Evolutionary conservation across 2,888 invertebrate species (phyloP), one percentile per base, ranked within the genome.

Genomic region (Oscheius sp.): DNA sequence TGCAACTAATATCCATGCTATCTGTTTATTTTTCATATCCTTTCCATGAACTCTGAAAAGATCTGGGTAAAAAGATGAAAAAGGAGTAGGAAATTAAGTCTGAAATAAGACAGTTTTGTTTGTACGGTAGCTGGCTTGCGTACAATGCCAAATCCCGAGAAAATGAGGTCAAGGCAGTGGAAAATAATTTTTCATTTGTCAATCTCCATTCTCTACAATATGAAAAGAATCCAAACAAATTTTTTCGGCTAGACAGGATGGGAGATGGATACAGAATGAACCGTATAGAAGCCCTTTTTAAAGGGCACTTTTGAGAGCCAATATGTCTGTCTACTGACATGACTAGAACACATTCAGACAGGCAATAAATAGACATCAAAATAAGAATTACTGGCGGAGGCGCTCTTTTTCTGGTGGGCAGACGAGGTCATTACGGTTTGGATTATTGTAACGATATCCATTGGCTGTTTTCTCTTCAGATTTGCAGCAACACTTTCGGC

Each of bases 321-420:
- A n/a, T n/a, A n/a, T n/a, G n/a, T n/a, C n/a, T n/a, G n/a, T n/a
- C n/a, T n/a, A 37, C 8, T 37, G 37, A 37, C 37, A 37, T 37
- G 37, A 37, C 37, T 37, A 37, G 37, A 37, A 37, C 37, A 15
- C 37, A 37, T 37, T 37, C 37, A 37, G 37, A 37, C 37, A 37
- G n/a, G n/a, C n/a, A n/a, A n/a, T n/a, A n/a, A n/a, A n/a, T n/a
- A n/a, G n/a, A n/a, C n/a, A n/a, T n/a, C n/a, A n/a, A n/a, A n/a
- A n/a, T n/a, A n/a, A n/a, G n/a, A n/a, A n/a, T 42, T 50, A 77
- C 61, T 77, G 74, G 15, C 70, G 73, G 31, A 77, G 77, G 50
- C 70, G 72, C 64, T 77, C 74, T 68, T 77, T 77, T 55, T 77
- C 77, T 46, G 71, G 71, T 6, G 53, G 55, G 75, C 74, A 73